These are phyloP conservation scores for Anguilla obscura DNA, from an alignment of 2,797 vertebrate genomes.

Conservation along the genomic window DNA sequence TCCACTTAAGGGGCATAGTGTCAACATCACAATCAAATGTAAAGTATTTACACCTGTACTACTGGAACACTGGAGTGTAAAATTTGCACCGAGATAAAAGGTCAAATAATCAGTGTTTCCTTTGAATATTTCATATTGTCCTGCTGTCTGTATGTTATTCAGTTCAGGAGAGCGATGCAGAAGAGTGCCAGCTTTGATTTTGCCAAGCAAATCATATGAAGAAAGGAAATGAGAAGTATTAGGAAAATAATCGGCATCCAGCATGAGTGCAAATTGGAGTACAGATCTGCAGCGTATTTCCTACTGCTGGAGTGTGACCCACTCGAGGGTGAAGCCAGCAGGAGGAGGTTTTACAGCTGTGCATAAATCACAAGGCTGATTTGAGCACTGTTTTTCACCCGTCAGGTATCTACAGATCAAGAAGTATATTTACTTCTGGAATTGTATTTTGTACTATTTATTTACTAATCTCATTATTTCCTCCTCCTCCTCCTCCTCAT, in stretches of 20 bases:
- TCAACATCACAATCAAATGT: not conserved
- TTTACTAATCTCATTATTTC: not conserved
- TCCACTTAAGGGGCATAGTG: not conserved
- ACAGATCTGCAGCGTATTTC: not conserved
- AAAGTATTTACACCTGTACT: not conserved
- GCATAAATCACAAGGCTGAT: not conserved
- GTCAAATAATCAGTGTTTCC: not conserved
- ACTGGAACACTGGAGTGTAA: not conserved
- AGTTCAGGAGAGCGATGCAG: not conserved
- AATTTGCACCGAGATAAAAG: not conserved
- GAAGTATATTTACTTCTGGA: not conserved
- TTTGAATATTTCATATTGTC: not conserved
- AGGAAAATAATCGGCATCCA: not conserved
- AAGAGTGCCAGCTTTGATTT: not conserved
- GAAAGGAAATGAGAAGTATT: not conserved
- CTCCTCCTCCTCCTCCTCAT: not conserved
- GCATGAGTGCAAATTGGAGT: not conserved
- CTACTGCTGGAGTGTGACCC: not conserved
- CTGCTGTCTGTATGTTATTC: not conserved
- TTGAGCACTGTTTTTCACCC: not conserved
- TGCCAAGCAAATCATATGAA: not conserved
- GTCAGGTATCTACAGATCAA: not conserved
- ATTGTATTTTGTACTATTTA: not conserved
- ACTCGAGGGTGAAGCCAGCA: not conserved
- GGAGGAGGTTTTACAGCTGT: not conserved